These are phyloP conservation scores for Eptesicus fuscus DNA, from an alignment of 2,113 vertebrate genomes.

Conservation along the genomic window DNA sequence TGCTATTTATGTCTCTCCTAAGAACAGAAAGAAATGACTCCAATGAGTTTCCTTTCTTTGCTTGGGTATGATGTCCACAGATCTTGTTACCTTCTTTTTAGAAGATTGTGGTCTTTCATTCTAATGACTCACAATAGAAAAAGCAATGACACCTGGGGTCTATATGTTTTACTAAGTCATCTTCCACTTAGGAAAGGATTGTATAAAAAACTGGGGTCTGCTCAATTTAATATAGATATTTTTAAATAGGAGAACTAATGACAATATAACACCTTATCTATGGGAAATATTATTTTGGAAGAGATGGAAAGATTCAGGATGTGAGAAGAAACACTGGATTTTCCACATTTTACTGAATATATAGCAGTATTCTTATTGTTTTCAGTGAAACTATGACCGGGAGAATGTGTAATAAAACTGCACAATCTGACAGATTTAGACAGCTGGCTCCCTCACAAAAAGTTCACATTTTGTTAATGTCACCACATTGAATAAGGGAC, in stretches of 20 bases:
- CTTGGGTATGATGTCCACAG: slow-evolving; percentile 9
- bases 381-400: slow-evolving; percentile 69
- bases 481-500: slow-evolving; percentile 81
- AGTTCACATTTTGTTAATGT: slow-evolving; percentile 83
- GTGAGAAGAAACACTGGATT: slow-evolving; percentile 49
- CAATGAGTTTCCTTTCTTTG: background rate
- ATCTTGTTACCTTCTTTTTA: slow-evolving; percentile 24
- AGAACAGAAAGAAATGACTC: slow-evolving; percentile 24
- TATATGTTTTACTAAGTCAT: slow-evolving; percentile 57
- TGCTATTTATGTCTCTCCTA: slow-evolving; percentile 35
- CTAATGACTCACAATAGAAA: slow-evolving; percentile 5
- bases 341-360: slow-evolving; percentile 68
- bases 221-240: background rate
- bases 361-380: slow-evolving; percentile 65
- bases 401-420: slow-evolving; percentile 79
- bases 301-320: slow-evolving; percentile 62
- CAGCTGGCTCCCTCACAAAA: slow-evolving; percentile 83
- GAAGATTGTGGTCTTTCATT: slow-evolving; percentile 31
- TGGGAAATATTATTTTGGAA: slow-evolving; percentile 47
- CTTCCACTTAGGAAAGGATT: slow-evolving; percentile 60
- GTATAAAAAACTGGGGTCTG: background rate
- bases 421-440: slow-evolving; percentile 81
- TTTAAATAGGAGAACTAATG: background rate
- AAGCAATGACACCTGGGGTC: slow-evolving; percentile 20
- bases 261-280: slow-evolving; percentile 49